Evolutionary conservation across 1,140 invertebrate species (phyloP), one percentile per base, ranked within the genome.

Genomic region (Dendrolimus punctatus): DNA sequence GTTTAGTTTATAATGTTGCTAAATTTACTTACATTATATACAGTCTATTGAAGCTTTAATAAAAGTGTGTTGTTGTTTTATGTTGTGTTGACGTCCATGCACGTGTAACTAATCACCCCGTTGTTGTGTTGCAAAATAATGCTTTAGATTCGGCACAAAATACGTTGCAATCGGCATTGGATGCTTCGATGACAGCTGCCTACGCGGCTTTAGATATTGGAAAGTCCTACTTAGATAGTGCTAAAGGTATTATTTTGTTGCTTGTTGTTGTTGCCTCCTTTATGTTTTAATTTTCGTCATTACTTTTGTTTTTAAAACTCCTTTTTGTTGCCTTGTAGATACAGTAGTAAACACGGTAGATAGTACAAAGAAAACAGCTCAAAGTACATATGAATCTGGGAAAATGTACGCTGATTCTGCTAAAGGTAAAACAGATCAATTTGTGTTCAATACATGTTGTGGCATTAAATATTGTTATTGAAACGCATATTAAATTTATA

Each of bases 311-410:
- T 54, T 53, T 44, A 40, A 42, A 23, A 45, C 55, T 54, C 40
- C 38, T 39, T 62, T 55, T 60, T 51, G 53, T 61, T 52, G 53
- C 47, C 47, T 66, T 66, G 46, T 81, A 84, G 78, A 81, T 67
- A 70, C 75, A 6, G 68, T 81, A 59, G 66, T 71, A 38, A 77
- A 58, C 59, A 81, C 80, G 55, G 67, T 84, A 68, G 80, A 84
- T 67, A 78, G 51, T 64, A 84, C 78, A 58, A 80, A 77, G 58
- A 77, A 73, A 69, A 65, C 73, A 23, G 73, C 73, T 23, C 71
- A 77, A 55, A 75, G 59, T 48, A 74, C 78, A 40, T 53, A 77
- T 43, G 76, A 80, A 62, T 72, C 68, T 48, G 76, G 76, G 49
- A 84, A 77, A 66, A 61, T 65, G 6, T 81, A 84, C 49, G 68